Percentiles rank a stretch among this genome's conserved stretches.
These are phyloP conservation scores for Nestor notabilis DNA, from an alignment of 2,113 vertebrate species.

Conservation along the genomic window DNA sequence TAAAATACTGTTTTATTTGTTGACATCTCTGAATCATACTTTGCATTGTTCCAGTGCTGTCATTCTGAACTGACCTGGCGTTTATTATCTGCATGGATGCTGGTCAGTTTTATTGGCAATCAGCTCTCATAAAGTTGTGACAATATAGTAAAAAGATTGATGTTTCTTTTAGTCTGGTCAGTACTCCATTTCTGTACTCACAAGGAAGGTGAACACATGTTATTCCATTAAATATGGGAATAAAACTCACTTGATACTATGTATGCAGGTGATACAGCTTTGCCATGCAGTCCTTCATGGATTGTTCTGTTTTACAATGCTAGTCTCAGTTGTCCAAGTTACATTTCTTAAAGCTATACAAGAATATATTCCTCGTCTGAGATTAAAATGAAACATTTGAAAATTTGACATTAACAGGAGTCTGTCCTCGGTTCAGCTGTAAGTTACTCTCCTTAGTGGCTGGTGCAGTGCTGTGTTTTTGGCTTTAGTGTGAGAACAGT, in stretches of 20 bases:
- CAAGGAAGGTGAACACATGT: rapidly evolving
- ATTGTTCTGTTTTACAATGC: not conserved
- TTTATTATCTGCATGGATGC: not conserved
- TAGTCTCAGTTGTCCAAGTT: not conserved
- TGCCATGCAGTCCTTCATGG: not conserved
- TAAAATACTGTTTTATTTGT: not conserved
- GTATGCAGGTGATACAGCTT: not conserved
- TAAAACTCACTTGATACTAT: not conserved
- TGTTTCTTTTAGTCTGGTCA: not conserved
- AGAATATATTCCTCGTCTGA: not conserved
- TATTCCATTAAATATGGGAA: not conserved
- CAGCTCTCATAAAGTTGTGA: not conserved
- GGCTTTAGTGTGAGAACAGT: not conserved
- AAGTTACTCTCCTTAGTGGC: not conserved
- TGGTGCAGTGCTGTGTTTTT: not conserved
- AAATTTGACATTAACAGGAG: not conserved
- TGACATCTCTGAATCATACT: not conserved
- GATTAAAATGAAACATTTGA: not conserved
- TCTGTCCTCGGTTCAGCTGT: not conserved
- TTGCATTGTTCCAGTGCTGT: not conserved
- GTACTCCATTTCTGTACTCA: not conserved
- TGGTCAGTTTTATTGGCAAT: not conserved
- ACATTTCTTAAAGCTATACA: not conserved
- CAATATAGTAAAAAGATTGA: not conserved
- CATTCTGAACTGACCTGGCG: not conserved